Base-by-base conservation (phyloP, 2,888 invertebrate species). In the Leptarthrus brevirostris region DNA sequence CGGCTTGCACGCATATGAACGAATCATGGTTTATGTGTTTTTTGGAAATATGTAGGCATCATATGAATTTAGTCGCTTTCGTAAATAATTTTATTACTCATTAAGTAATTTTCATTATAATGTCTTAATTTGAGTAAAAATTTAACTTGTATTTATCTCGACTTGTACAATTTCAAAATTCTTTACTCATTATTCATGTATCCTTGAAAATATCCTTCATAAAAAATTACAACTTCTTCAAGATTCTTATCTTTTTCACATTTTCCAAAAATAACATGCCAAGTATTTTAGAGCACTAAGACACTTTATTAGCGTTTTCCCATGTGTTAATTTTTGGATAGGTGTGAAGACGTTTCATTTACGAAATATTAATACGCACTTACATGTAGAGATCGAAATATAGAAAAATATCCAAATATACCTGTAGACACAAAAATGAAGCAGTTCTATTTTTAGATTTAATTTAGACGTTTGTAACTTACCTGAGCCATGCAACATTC, bases 401-500 rank as follows among this genome's bases (percentile, higher is more conserved):
- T 64, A 64, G 36, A 22, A 64, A 64, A 64, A 64, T 64, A 64
- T 22, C 64, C 22, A 40, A 44, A 64, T 64, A 64, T 64, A 64
- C 64, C 64, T 64, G 64, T 64, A 64, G 64, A 64, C 64, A 47
- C 64, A 8, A 64, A 44, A 24, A 47, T 64, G 40, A 64, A 64
- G 52, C 30, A 49, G 61, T 66, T 74, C 53, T 74, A 74, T 72
- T 74, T 74, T 66, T 72, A 74, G 66, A 26, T 22, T 64, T 26
- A 52, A 56, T 73, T 73, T 44, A 58, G 72, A 75, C 73, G 64
- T 66, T 75, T 58, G 69, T 75, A 52, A 22, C 22, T 75, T 66
- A 75, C 75, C 75, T 75, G 75, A 56, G 73, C 58, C 56, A 75
- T 75, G 75, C 69, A 69, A 49, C 53, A 12, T 40, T 40, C n/a